Base-by-base conservation (phyloP, 2,113 vertebrate genomes). In the Hystrix cristata region DNA sequence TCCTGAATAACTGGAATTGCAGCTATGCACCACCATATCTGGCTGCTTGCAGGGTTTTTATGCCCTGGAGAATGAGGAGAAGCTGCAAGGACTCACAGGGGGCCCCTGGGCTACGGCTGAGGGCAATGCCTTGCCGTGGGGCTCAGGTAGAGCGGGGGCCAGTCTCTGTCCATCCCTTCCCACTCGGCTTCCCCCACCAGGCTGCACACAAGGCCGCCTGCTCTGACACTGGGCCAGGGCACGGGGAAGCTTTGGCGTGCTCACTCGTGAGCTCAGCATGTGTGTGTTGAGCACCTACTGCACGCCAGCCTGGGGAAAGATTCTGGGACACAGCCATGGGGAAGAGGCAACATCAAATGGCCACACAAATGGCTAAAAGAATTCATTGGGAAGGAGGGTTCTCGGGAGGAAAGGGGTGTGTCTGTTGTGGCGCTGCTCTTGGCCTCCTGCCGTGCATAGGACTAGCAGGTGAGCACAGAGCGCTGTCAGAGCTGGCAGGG, bases 401-500 rank as follows among this genome's bases (percentile, higher is more conserved):
- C 69, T 60, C 8, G n/a, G n/a, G n/a, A 6, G 59, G 29, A 25
- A 89, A 48, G 46, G 64, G 53, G 21, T 1, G 0, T 1, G 18
- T 18, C 7, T 2, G 0, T 14, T 5, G 29, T 6, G 6, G 46
- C 51, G 4, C 21, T 65, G 69, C 8, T 51, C 64, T 29, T 1
- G 8, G 64, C 57, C 21, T 62, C 60, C 10, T 34, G 13, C 27
- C 64, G 59, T 59, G 14, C 0, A 55, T 18, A 27, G 38, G 38
- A 59, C 19, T 53, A n/a, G 27, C 0, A 0, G 3, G 46, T 10
- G 18, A 80, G 34, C 3, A 6, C 12, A 16, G 4, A 59, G 53
- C 0, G 0, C 57, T 5, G 1, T 0, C 43, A 57, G 15, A 51
- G 65, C 14, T 15, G 0, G 8, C 55, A 12, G 8, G 2, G 12